Conservation (phyloP, 2,888 invertebrate species). For the Prosapia bicincta region DNA sequence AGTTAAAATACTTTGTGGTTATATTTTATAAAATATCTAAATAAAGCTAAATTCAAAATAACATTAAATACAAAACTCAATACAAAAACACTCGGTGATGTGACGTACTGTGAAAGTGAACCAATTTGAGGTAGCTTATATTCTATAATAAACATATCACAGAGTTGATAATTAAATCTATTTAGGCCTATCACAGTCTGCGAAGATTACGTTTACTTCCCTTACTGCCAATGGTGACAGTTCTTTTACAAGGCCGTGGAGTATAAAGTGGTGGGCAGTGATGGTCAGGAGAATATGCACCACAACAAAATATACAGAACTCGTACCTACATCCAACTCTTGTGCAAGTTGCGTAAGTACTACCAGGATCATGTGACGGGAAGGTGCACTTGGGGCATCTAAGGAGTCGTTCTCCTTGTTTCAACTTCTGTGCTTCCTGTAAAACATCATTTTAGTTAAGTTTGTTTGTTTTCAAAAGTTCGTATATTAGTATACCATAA, state of each 20-base stretch:
- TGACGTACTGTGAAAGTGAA: background rate
- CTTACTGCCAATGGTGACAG: constrained; percentile 14
- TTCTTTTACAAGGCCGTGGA: background rate
- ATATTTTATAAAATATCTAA: too few relatives aligned
- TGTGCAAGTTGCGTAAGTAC: constrained; percentile 35
- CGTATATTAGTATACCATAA: too few relatives aligned
- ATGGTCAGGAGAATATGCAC: constrained; percentile 8
- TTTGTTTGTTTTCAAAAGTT: too few relatives aligned
- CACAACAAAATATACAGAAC: constrained; percentile 38
- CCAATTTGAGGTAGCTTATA: background rate
- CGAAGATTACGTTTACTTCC: constrained; percentile 17
- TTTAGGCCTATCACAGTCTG: background rate
- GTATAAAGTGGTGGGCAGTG: constrained; percentile 18
- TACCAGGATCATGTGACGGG: constrained; percentile 36
- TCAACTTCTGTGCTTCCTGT: constrained; percentile 39
- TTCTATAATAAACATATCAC: background rate
- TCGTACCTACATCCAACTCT: constrained; percentile 36
- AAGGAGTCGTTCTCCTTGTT: constrained; percentile 39
- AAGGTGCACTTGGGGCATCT: constrained; percentile 42
- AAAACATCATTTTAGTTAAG: too few relatives aligned
- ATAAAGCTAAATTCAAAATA: too few relatives aligned
- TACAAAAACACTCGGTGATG: background rate
- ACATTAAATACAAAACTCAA: background rate
- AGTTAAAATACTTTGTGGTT: too few relatives aligned
- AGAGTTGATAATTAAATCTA: background rate